These are phyloP conservation scores for Arrhamphus sclerolepis DNA, from an alignment of 2,797 vertebrate species.

Conservation along the genomic window DNA sequence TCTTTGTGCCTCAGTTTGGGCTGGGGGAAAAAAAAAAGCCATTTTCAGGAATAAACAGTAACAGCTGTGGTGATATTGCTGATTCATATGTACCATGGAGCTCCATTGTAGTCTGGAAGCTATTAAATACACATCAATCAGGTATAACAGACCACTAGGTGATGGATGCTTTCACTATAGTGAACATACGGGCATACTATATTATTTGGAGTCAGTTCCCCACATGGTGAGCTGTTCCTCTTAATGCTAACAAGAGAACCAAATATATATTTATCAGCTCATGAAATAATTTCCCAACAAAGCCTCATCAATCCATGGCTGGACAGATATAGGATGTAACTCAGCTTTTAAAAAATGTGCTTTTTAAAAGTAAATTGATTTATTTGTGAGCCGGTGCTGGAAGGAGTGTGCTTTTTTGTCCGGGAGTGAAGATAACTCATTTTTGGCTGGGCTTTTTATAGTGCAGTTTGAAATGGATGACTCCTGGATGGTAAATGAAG, in stretches of 20 bases:
- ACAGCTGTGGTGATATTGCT: neutral
- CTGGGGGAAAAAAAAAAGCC: neutral
- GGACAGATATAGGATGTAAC: no score
- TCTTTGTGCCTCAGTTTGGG: neutral
- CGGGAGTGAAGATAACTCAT: no score
- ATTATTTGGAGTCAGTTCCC: conserved; percentile 15
- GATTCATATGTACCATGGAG: neutral
- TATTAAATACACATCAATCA: neutral
- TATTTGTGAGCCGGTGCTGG: no score
- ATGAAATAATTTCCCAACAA: neutral
- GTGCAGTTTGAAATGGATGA: no score
- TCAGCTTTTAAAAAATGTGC: no score
- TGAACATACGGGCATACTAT: neutral
- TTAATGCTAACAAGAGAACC: neutral
- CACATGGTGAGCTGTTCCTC: neutral
- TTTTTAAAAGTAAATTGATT: no score
- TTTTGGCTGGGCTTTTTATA: no score
- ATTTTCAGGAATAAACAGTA: neutral
- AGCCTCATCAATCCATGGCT: no score
- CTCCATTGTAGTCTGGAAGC: neutral
- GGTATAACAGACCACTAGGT: no score
- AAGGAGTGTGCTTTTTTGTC: no score
- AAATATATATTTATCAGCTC: conserved; percentile 3
- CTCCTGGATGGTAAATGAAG: no score
- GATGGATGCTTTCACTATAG: neutral